Base-by-base conservation (phyloP, 2,888 invertebrate genomes). In the Chloromyia formosa region DNA sequence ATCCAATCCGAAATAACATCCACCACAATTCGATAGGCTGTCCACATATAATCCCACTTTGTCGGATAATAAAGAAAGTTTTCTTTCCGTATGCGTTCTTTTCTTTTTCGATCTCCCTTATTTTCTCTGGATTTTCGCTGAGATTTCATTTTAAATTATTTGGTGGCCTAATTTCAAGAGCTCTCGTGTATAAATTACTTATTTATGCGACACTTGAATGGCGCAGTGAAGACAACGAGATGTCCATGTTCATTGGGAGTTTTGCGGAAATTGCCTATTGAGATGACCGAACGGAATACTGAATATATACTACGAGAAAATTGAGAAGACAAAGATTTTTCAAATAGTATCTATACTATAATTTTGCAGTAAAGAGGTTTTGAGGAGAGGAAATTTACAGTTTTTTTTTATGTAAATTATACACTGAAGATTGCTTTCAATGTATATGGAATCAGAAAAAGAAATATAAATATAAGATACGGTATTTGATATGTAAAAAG, bases 181-280 rank as follows among this genome's bases (percentile, higher is more conserved):
- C 64, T 40, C 74, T 61, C 60, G 73, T 74, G 73, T 72, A 76
- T 76, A 76, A 76, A 76, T 76, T 76, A 66, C 56, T 74, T 76
- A 75, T 76, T 74, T 74, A 76, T 76, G 69, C 71, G 42, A 16
- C 68, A 18, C 60, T 58, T 54, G 62, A 58, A 42, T 53, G 72
- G 54, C 56, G 58, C 66, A 66, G 45, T 58, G 58, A 53, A 23
- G 66, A 68, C 66, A 49, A 22, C 23, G 27, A 4, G n/a, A 68
- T 68, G 49, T 45, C 49, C 66, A 40, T 9, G n/a, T 42, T 35
- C n/a, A 18, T 58, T 20, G 22, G 20, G 22, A 58, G 60, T 23
- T 56, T 22, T 35, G 27, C 16, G 49, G 49, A 49, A n/a, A 49
- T 49, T 49, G 49, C 10, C 49, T 49, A 35, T 35, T 35, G 27